These are phyloP conservation scores for Platycheirus albimanus DNA, from an alignment of 2,888 invertebrate genomes.

Conservation along the genomic window DNA sequence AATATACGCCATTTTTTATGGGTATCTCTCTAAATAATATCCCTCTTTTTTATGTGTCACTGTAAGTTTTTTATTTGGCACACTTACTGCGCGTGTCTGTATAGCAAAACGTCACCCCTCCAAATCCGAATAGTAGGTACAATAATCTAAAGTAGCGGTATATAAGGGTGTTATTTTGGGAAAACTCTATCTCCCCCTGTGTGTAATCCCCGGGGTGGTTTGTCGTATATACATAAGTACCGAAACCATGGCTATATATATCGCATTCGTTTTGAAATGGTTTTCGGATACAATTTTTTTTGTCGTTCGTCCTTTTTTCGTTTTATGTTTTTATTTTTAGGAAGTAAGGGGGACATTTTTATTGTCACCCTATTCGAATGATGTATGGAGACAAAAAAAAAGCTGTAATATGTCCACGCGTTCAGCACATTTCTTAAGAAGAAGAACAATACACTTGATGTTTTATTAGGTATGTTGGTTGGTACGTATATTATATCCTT, in stretches of 20 bases:
- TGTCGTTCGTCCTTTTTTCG: slow-evolving; percentile 32
- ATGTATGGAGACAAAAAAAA: not conserved
- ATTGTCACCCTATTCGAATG: slow-evolving; percentile 45
- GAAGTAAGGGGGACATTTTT: slow-evolving; percentile 55
- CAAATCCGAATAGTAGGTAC: no score
- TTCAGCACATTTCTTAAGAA: slow-evolving; percentile 25
- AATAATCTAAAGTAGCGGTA: slow-evolving; percentile 32
- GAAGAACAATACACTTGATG: slow-evolving; percentile 17
- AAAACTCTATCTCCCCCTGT: slow-evolving; percentile 37
- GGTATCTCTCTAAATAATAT: slow-evolving; percentile 1
- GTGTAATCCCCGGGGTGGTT: slow-evolving; percentile 58
- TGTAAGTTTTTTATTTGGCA: slow-evolving; percentile 56
- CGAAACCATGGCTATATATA: slow-evolving; percentile 42
- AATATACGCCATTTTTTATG: slow-evolving; percentile 58
- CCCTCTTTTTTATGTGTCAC: slow-evolving; percentile 31
- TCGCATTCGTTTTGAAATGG: slow-evolving; percentile 53
- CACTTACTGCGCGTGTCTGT: slow-evolving; percentile 78
- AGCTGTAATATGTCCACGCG: slow-evolving; percentile 54
- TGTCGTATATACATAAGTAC: slow-evolving; percentile 45
- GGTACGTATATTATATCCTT: not conserved
- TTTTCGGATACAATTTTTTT: slow-evolving; percentile 41
- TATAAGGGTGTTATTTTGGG: slow-evolving; percentile 55
- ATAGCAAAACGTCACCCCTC: slow-evolving; percentile 62
- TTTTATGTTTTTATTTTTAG: slow-evolving; percentile 26
- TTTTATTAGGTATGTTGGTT: not conserved